phyloP scores from a whole-genome alignment of 2,888 invertebrate genomes.

The Eupithecia vulgata region DNA sequence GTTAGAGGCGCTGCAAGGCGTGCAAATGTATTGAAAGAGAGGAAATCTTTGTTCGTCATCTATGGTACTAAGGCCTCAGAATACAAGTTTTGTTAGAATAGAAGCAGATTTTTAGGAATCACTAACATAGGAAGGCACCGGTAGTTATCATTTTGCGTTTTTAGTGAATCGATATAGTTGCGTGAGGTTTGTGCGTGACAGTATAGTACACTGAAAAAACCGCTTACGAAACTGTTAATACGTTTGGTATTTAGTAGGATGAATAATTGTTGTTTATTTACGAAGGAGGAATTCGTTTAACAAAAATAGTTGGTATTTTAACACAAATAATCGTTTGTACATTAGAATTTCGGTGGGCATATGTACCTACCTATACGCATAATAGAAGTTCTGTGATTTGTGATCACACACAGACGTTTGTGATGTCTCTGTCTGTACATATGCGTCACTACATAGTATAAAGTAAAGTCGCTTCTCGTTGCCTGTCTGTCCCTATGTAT shows the following conservation, averaged over 20 bases:
- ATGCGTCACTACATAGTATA: too few relatives aligned
- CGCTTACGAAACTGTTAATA: conserved; percentile 26
- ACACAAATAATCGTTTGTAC: not conserved
- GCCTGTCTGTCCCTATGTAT: too few relatives aligned
- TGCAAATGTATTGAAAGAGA: too few relatives aligned
- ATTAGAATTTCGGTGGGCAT: not conserved
- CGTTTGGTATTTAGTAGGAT: conserved; percentile 8
- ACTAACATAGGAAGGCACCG: conserved; percentile 2
- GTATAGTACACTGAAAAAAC: conserved; percentile 31
- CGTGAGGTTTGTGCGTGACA: conserved; percentile 46
- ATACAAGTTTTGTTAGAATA: not conserved
- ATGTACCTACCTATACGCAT: too few relatives aligned
- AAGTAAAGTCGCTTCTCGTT: too few relatives aligned
- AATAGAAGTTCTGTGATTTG: too few relatives aligned
- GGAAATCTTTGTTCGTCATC: too few relatives aligned
- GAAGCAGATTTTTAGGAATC: not conserved
- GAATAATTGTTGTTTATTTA: conserved; percentile 11
- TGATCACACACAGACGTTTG: too few relatives aligned
- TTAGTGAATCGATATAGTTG: conserved; percentile 28
- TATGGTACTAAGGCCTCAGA: not conserved
- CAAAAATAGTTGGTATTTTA: not conserved
- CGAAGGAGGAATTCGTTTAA: not conserved
- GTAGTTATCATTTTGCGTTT: conserved; percentile 10
- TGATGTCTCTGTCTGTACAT: too few relatives aligned
- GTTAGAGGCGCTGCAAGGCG: too few relatives aligned